Conservation (phyloP, 2,113 vertebrate genomes). For the rat (Rattus norvegicus) region DNA sequence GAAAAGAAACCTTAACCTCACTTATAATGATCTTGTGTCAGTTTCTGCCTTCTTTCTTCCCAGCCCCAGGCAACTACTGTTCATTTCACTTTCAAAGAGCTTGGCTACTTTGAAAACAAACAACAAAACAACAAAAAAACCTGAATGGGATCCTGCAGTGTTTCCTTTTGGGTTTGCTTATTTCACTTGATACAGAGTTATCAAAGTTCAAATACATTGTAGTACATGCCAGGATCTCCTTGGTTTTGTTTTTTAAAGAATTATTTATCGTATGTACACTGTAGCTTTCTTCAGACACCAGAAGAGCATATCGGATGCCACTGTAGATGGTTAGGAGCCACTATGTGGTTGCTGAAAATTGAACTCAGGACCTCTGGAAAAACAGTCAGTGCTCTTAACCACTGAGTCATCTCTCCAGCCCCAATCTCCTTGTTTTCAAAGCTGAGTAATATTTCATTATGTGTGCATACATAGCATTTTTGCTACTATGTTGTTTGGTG, state of each 20-base stretch:
- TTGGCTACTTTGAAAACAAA: neutral
- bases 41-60: neutral
- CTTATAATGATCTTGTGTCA: neutral
- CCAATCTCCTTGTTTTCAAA: neutral
- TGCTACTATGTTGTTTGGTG: neutral
- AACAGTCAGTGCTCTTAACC: too few relatives aligned
- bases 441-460: neutral
- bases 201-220: neutral
- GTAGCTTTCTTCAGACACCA: too few relatives aligned
- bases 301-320: too few relatives aligned
- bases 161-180: neutral
- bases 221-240: neutral
- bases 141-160: neutral
- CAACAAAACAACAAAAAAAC: neutral
- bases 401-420: too few relatives aligned
- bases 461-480: neutral
- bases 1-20: neutral
- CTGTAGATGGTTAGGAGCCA: too few relatives aligned
- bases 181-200: neutral
- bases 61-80: neutral
- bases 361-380: too few relatives aligned
- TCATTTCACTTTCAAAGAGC: neutral
- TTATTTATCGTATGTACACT: too few relatives aligned
- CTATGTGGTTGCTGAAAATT: too few relatives aligned
- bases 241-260: neutral